These are phyloP conservation scores for Poecilia velifera DNA, from an alignment of 2,797 vertebrate species.

Conservation along the genomic window DNA sequence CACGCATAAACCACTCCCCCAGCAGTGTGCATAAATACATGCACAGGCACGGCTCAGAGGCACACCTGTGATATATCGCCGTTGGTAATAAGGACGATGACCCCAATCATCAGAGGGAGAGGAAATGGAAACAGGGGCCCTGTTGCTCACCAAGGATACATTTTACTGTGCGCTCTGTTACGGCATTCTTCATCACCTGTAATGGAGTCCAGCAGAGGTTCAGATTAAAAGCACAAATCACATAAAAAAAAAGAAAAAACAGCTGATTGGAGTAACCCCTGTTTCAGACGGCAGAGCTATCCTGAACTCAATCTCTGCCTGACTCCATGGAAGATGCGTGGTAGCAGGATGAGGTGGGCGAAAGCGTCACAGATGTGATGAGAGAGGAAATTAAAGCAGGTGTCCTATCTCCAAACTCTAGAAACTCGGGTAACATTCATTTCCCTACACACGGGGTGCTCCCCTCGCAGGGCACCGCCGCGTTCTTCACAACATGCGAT, in stretches of 20 bases:
- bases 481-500: slow-evolving; percentile 24
- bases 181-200: slow-evolving; percentile 59
- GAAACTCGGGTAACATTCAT: slow-evolving; percentile 39
- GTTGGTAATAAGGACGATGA: slow-evolving; percentile 71
- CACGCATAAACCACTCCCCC: slow-evolving; percentile 39
- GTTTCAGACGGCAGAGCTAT: slow-evolving; percentile 14
- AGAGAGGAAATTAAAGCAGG: slow-evolving; percentile 45
- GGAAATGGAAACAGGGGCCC: slow-evolving; percentile 49
- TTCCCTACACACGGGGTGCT: slow-evolving; percentile 23
- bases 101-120: slow-evolving; percentile 74
- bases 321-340: slow-evolving; percentile 30
- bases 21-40: slow-evolving; percentile 30
- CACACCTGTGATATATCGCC: slow-evolving; percentile 57
- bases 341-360: slow-evolving; percentile 12
- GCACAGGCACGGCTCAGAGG: slow-evolving; percentile 27
- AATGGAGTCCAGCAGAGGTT: slow-evolving; percentile 58
- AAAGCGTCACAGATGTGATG: slow-evolving; percentile 23
- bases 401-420: slow-evolving; percentile 22
- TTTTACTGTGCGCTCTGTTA: slow-evolving; percentile 64
- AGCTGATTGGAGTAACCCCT: slow-evolving; percentile 51
- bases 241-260: slow-evolving; percentile 35
- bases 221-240: slow-evolving; percentile 75
- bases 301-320: slow-evolving; percentile 24
- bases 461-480: slow-evolving; percentile 29
- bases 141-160: slow-evolving; percentile 47